phyloP scores from a whole-genome alignment of 2,888 invertebrate species.

The Helleia helle region DNA sequence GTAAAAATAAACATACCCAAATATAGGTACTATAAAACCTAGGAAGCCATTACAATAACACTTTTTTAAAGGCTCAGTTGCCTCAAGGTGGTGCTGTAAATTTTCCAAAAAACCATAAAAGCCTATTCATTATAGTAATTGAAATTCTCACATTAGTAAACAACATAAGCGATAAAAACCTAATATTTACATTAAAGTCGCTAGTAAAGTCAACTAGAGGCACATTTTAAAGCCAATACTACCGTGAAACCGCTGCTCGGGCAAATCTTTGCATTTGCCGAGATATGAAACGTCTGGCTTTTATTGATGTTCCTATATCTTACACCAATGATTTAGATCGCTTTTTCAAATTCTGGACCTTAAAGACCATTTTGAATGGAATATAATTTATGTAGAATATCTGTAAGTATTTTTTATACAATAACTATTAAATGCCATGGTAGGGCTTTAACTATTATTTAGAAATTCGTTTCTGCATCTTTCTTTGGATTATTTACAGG shows the following conservation, averaged over 20 bases:
- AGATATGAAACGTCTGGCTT: constrained; percentile 44
- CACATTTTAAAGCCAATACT: constrained; percentile 21
- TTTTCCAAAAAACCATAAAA: too few relatives aligned
- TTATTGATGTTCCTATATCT: constrained; percentile 35
- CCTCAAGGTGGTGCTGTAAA: too few relatives aligned
- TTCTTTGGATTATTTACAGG: too few relatives aligned
- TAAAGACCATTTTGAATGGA: neutral
- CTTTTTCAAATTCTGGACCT: constrained; percentile 5
- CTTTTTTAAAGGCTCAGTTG: too few relatives aligned
- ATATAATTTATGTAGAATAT: neutral
- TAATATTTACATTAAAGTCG: neutral
- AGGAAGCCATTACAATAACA: too few relatives aligned
- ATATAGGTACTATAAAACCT: too few relatives aligned
- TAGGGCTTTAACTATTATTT: too few relatives aligned
- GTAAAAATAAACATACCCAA: too few relatives aligned
- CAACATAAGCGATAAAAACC: neutral
- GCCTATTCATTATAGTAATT: too few relatives aligned
- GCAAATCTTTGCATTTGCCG: constrained; percentile 49
- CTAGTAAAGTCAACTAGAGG: constrained; percentile 9
- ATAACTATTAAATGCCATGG: too few relatives aligned
- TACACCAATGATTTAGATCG: constrained; percentile 30
- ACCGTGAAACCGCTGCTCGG: constrained; percentile 34
- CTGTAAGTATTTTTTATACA: too few relatives aligned
- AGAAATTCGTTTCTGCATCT: too few relatives aligned
- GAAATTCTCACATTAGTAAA: neutral